A percentile compares a stretch with the other conserved stretches of the same genome.
These are phyloP conservation scores for Aphodius sticticus DNA, from an alignment of 2,888 invertebrate genomes.

Conservation along the genomic window DNA sequence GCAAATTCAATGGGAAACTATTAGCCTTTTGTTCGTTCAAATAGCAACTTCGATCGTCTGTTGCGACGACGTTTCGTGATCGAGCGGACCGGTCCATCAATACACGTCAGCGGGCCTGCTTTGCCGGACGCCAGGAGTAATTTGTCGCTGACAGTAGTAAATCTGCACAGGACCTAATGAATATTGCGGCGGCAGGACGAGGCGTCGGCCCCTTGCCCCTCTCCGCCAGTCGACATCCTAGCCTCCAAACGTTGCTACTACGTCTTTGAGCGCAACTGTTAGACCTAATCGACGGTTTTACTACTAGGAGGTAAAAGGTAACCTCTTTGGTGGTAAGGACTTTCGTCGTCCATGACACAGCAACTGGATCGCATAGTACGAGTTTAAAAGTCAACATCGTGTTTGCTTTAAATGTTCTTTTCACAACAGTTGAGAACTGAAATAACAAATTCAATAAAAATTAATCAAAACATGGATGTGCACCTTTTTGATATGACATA, in stretches of 20 bases:
- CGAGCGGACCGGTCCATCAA: background rate
- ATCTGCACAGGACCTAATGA: background rate
- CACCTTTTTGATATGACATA: no score
- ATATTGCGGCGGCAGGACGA: background rate
- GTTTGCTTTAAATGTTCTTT: no score
- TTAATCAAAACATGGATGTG: no score
- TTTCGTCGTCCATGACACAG: background rate
- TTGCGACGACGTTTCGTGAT: background rate
- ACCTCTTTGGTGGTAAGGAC: background rate
- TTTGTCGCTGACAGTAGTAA: background rate
- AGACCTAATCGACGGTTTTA: background rate
- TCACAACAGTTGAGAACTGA: no score
- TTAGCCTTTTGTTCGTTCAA: background rate
- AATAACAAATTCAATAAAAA: no score
- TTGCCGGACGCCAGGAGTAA: background rate
- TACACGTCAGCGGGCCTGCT: background rate
- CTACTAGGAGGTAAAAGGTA: background rate
- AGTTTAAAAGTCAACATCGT: no score
- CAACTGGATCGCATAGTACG: no score
- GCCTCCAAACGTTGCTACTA: background rate
- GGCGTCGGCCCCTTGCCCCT: background rate
- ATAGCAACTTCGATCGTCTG: background rate
- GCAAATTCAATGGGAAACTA: background rate
- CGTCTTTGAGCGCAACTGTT: background rate
- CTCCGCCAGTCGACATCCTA: background rate